Evolutionary conservation across 1,140 invertebrate genomes (phyloP), one percentile per base, ranked within the genome.

Genomic region (Pseudoatta argentina): DNA sequence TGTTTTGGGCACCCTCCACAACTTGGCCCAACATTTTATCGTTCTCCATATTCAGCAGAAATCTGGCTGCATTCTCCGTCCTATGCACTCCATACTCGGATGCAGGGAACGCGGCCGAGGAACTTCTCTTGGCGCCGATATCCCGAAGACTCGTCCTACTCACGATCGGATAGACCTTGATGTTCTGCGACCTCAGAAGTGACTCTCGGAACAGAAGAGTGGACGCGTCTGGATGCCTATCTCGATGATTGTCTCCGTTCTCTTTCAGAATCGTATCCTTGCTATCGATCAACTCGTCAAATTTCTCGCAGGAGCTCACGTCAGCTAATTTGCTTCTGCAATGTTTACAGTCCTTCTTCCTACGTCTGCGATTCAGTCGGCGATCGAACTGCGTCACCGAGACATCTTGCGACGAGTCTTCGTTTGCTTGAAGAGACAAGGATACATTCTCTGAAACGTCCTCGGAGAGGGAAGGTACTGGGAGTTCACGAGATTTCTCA

Each of bases 271-370:
- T 59, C 8, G 24, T n/a, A 0, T 85, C 78, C 24, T 53, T 78
- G 39, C 14, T 24, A n/a, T 21, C 75, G 5, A 4, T 14, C 39
- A 73, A 7, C 3, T 55, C 61, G 3, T 61, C 55, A 0, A 30
- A 39, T 4, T 86, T 78, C 21, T 61, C 30, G 16, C 48, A 53
- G 16, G 51, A 66, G 77, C 69, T 79, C n/a, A 67, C 69, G 39
- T 51, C 75, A 8, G 79, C 85, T 27, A 83, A 73, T 73, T 93
- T 94, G 39, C 71, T 91, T 55, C 92, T 94, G 78, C 94, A 95
- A 51, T 94, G 93, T 27, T 94, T 95, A 79, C 94, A 95, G 63
- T 95, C 94, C 75, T 94, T 95, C 64, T 95, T 95, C 61, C 89
- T 87, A 21, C 94, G 91, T 27, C 93, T 90, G 18, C 93, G 90